These are phyloP conservation scores for Girardinichthys multiradiatus DNA, from an alignment of 2,113 vertebrate species.

Conservation along the genomic window DNA sequence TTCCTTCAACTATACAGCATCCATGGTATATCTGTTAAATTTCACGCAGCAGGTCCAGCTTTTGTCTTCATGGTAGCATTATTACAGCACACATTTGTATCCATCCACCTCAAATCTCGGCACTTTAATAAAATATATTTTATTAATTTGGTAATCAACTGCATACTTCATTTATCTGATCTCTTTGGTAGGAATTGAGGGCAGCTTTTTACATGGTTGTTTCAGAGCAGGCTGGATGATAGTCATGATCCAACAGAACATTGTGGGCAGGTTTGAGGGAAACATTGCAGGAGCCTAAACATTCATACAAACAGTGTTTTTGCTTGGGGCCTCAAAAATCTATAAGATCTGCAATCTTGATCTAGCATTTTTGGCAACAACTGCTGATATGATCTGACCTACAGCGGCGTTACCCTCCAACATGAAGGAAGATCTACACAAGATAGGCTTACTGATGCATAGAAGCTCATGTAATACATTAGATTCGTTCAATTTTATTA, in stretches of 20 bases:
- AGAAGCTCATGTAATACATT: background rate
- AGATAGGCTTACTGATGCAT: background rate
- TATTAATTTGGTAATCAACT: background rate
- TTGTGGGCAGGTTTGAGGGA: background rate
- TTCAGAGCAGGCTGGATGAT: background rate
- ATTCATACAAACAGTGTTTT: background rate
- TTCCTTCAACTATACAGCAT: background rate
- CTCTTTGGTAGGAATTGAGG: background rate
- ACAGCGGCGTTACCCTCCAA: no score
- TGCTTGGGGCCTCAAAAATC: background rate
- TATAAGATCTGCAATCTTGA: no score
- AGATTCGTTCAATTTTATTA: background rate
- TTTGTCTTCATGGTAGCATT: background rate
- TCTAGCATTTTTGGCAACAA: background rate
- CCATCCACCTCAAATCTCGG: background rate
- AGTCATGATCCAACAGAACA: background rate
- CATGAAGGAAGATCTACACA: background rate
- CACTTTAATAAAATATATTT: background rate
- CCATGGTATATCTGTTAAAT: background rate
- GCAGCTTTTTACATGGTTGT: background rate
- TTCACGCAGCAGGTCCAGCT: background rate
- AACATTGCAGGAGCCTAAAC: background rate
- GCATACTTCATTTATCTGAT: background rate
- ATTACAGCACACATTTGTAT: background rate
- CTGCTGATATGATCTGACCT: no score